Percentiles rank a stretch among this genome's conserved stretches.
Evolutionary conservation across 2,113 vertebrate genomes (phyloP).

Genomic region (Tyto alba): DNA sequence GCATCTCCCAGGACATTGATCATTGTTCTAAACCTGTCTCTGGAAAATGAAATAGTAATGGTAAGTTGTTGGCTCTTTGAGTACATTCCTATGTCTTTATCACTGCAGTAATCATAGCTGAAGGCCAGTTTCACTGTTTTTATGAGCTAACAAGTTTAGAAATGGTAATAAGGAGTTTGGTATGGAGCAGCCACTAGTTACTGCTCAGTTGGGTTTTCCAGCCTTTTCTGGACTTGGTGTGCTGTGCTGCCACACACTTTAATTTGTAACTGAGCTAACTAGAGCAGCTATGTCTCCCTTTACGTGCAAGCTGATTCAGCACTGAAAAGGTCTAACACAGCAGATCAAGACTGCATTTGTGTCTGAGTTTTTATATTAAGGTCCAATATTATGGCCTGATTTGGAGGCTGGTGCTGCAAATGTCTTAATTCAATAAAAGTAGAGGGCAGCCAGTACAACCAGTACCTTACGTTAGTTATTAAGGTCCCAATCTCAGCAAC

Average conservation of each 20-base stretch:
- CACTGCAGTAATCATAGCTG: background rate
- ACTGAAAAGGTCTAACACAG: background rate
- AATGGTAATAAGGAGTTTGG: background rate
- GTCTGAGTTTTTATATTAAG: background rate
- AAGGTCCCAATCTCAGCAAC: background rate
- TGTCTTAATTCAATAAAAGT: background rate
- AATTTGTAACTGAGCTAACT: background rate
- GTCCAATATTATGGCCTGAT: background rate
- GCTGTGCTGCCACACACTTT: background rate
- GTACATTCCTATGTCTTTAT: background rate
- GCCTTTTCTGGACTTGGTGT: background rate
- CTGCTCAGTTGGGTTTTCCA: background rate
- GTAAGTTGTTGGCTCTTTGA: background rate
- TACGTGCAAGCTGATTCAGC: background rate
- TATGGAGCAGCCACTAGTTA: background rate
- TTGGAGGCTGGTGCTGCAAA: background rate
- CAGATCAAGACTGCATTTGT: background rate
- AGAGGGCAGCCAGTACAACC: background rate
- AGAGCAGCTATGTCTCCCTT: background rate
- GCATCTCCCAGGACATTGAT: slow-evolving; percentile 96
- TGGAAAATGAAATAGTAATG: slow-evolving; percentile 39
- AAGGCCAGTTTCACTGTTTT: background rate
- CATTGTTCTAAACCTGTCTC: slow-evolving; percentile 98
- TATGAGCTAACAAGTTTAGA: background rate
- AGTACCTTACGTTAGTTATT: background rate